Conservation (phyloP, 2,797 vertebrate genomes). For the Scleropages formosus region DNA sequence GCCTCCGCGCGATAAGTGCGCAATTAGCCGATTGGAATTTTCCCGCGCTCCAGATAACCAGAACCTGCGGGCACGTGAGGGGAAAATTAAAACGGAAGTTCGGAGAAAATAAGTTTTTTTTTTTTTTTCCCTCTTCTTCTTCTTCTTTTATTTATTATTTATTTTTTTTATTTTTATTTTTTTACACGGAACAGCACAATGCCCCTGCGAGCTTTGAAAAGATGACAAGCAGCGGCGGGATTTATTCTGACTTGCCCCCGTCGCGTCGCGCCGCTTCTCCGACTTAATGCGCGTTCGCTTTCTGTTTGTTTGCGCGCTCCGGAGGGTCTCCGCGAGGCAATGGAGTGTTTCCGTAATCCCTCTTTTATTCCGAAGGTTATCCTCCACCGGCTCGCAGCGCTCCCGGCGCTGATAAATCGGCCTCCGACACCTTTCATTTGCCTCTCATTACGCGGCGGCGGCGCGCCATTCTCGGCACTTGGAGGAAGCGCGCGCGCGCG, state of each 20-base stretch:
- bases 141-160: conserved; percentile 63
- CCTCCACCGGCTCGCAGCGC: conserved; percentile 56
- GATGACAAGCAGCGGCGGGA: conserved; percentile 64
- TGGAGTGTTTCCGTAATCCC: conserved; percentile 71
- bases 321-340: conserved; percentile 54
- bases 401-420: conserved; percentile 69
- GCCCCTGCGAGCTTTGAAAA: conserved; percentile 42
- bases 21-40: conserved; percentile 30
- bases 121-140: too few species aligned
- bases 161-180: conserved; percentile 63
- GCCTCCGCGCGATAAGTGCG: neutral
- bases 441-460: conserved; percentile 57
- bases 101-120: conserved; percentile 55
- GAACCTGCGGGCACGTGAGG: conserved; percentile 52
- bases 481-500: conserved; percentile 11
- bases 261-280: conserved; percentile 40
- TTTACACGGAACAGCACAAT: conserved; percentile 36
- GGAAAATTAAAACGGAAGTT: conserved; percentile 53
- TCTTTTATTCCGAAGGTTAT: conserved; percentile 70
- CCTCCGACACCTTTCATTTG: conserved; percentile 64
- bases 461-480: conserved; percentile 41
- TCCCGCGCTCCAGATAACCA: conserved; percentile 56
- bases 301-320: conserved; percentile 69
- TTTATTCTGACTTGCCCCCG: conserved; percentile 55
- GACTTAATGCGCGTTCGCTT: conserved; percentile 50